Evolutionary conservation across 2,113 vertebrate species (phyloP).

Genomic region (Pithys albifrons): DNA sequence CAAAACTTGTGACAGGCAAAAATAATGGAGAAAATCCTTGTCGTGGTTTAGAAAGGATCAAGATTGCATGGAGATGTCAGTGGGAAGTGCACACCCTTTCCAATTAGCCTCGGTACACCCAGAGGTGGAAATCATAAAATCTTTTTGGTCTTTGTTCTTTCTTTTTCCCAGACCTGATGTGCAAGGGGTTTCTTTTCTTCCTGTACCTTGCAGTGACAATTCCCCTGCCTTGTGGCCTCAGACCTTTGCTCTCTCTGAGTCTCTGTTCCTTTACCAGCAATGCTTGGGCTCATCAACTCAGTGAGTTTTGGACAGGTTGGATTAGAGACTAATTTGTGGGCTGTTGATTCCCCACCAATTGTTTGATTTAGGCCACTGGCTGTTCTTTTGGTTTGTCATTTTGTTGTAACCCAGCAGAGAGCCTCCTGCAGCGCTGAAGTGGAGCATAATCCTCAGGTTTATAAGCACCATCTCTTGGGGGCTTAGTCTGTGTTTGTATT

Average conservation of each 20-base stretch:
- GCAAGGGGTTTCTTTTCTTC: background rate
- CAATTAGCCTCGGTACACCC: background rate
- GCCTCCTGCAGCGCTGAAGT: background rate
- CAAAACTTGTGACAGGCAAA: background rate
- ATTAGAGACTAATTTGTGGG: background rate
- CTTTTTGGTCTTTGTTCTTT: background rate
- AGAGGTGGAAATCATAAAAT: background rate
- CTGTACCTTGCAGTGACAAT: background rate
- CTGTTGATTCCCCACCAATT: background rate
- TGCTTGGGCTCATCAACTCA: background rate
- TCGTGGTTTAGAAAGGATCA: background rate
- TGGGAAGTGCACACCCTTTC: background rate
- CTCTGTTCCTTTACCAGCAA: background rate
- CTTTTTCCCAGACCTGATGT: background rate
- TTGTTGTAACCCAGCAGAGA: background rate
- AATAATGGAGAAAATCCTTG: background rate
- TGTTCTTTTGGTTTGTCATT: background rate
- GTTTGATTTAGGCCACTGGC: background rate
- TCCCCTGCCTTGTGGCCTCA: accelerated
- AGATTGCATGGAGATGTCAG: background rate
- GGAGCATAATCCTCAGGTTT: background rate
- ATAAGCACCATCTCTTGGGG: background rate
- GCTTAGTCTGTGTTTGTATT: background rate
- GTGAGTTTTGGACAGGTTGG: background rate
- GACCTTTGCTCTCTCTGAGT: background rate